These are phyloP conservation scores for Drosophila neocordata DNA, from an alignment of 1,140 invertebrate genomes.

Conservation along the genomic window DNA sequence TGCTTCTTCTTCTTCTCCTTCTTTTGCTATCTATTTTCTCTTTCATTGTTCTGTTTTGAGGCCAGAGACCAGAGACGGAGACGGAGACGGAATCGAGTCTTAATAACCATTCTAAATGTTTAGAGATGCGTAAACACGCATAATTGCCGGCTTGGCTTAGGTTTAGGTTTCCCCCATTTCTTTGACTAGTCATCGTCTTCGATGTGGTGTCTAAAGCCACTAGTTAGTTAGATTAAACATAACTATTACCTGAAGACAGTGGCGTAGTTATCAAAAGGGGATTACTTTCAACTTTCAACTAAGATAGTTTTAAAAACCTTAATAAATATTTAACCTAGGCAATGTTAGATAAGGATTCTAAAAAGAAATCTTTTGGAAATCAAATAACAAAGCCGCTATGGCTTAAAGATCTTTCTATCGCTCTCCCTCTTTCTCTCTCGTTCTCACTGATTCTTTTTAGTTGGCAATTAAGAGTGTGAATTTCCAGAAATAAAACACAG, in stretches of 20 bases:
- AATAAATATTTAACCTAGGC: neutral
- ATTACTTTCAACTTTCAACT: too few species aligned
- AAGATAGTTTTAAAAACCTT: neutral
- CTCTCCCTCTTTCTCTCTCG: neutral
- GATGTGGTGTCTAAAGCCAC: conserved; percentile 33
- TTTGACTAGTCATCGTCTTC: conserved; percentile 21
- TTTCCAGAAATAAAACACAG: conserved; percentile 71
- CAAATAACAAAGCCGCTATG: too few species aligned
- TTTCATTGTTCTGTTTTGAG: conserved; percentile 68
- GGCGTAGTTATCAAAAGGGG: too few species aligned
- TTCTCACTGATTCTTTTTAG: neutral
- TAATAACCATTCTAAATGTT: conserved; percentile 63
- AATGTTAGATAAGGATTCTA: neutral
- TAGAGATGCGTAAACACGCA: conserved; percentile 64
- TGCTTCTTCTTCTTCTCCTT: conserved; percentile 59
- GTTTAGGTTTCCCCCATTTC: neutral
- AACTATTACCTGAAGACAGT: conserved; percentile 1
- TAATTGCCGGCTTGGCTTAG: conserved; percentile 20
- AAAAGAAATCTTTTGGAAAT: neutral
- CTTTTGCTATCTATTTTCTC: conserved; percentile 75
- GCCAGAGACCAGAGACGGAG: neutral
- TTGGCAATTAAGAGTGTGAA: conserved; percentile 75
- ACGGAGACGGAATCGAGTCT: neutral
- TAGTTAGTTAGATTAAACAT: conserved; percentile 13
- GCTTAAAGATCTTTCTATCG: neutral